Base-by-base conservation (phyloP, 2,888 invertebrate genomes). In the Lagria hirta region DNA sequence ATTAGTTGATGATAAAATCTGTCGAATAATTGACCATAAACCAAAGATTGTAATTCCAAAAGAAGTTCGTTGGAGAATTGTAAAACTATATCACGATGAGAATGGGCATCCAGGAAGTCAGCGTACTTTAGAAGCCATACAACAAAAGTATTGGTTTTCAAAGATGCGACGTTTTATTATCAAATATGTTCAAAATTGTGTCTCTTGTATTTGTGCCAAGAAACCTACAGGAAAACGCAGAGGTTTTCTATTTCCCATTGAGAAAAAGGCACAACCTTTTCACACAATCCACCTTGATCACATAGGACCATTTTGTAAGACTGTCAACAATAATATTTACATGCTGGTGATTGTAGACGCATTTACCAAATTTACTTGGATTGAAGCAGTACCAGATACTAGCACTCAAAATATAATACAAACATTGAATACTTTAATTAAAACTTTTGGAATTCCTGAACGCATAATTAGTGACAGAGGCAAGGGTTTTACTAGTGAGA, bases 61-160 rank as follows among this genome's bases (percentile, higher is more conserved):
- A 32, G 37, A 37, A 14, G 45, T 42, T 30, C 40, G 48, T 1
- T 22, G 49, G 13, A 50, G 48, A 3, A 21, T 52, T 5, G 18
- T 49, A 12, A 11, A 42, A 20, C 13, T 49, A 6, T 49, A 43
- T 34, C 49, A 51, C 13, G 49, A 49, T 11, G 51, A 49, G 17
- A 49, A 49, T 10, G 37, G 36, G 13, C 52, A 48, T 20, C 15
- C 51, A 2, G 48, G 29, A 11, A 5, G 35, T 1, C 48, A 51
- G 10, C 40, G 47, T 34, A 52, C 44, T 2, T 26, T 47, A 2
- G 32, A 8, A 5, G 38, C 13, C 6, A 34, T 43, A 3, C 36
- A 37, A 5, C 40, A 48, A 21, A 35, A 40, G 23, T 45, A 40
- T 32, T 45, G 48, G 48, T 48, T 48, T 23, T 38, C 48, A 2